Evolutionary conservation across 2,888 invertebrate genomes (phyloP), one percentile per base, ranked within the genome.

Genomic region (Ochropacha duplaris): DNA sequence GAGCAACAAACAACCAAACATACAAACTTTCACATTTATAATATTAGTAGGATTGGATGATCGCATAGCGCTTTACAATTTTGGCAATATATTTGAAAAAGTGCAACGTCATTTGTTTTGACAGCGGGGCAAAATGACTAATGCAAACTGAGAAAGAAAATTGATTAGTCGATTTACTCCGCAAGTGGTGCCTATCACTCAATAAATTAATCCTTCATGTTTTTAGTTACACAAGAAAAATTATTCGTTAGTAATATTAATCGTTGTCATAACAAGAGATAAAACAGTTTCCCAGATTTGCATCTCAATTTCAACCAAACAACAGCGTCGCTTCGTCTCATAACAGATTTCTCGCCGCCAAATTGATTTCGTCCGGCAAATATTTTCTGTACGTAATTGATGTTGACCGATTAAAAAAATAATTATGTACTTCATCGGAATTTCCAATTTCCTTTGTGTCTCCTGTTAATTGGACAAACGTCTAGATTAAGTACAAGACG

Each of bases 381-480:
- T 64, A 64, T 64, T 61, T 61, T 57, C 55, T n/a, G 54, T 36
- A 5, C 51, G 52, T 64, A 55, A 64, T 64, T 64, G 61, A 57
- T 58, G 51, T 57, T 22, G 57, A 34, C 52, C 52, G 34, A 52
- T 52, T 22, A 22, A 31, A 52, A 39, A 56, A 61, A 57, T 64
- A 62, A 60, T 60, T 60, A 56, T 51, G 50, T 62, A 59, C 31
- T 44, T 19, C 19, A 44, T 31, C 34, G 31, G 31, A 31, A 34
- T 52, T 31, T 52, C 14, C 52, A 52, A 52, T 52, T 31, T 52
- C 34, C 31, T 31, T 31, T 22, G 52, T 12, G 22, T 22, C 52
- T 52, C 52, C 11, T 44, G 31, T 31, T 52, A 31, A 52, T 52
- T 22, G 26, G 52, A 52, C 34, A 31, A 52, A 52, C 31, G 22